Conservation (phyloP, 2,113 vertebrate species). For the Colistium nudipinnis region DNA sequence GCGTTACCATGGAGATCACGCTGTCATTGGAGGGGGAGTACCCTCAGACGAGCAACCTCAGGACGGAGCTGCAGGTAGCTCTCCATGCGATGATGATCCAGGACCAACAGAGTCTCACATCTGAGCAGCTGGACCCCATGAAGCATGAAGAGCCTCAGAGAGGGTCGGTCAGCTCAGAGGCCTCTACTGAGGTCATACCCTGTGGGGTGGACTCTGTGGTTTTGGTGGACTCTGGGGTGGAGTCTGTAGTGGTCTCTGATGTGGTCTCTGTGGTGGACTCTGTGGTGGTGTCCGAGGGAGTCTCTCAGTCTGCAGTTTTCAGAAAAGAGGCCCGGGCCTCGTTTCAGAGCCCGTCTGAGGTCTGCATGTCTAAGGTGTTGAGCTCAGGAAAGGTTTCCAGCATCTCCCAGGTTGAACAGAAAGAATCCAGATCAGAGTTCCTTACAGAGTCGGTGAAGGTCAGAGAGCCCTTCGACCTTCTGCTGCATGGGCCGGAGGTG, state of each 20-base stretch:
- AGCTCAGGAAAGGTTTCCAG: too few species aligned
- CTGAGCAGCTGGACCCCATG: slow-evolving; percentile 73
- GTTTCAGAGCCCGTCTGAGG: slow-evolving; percentile 52
- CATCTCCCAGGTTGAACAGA: too few species aligned
- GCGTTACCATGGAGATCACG: slow-evolving; percentile 82
- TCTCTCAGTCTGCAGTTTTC: slow-evolving; percentile 68
- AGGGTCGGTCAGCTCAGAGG: slow-evolving; percentile 37
- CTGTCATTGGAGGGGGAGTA: slow-evolving; percentile 82
- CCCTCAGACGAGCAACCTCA: slow-evolving; percentile 83
- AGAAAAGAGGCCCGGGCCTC: slow-evolving; percentile 63
- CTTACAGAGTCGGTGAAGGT: slow-evolving; percentile 61
- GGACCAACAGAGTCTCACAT: slow-evolving; percentile 79
- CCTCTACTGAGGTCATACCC: slow-evolving; percentile 62
- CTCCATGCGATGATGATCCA: slow-evolving; percentile 85
- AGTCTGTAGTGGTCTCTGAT: slow-evolving; percentile 65
- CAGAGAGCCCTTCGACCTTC: slow-evolving; percentile 45
- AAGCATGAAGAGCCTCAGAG: slow-evolving; percentile 53
- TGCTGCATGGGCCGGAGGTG: slow-evolving; percentile 73
- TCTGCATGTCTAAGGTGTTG: slow-evolving; percentile 66
- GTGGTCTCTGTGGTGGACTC: slow-evolving; percentile 72
- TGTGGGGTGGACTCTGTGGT: slow-evolving; percentile 64
- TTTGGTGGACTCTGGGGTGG: slow-evolving; percentile 65
- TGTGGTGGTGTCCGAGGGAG: too few species aligned
- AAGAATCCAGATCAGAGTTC: slow-evolving; percentile 69
- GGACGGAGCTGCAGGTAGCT: slow-evolving; percentile 82